These are phyloP conservation scores for Pachycephus smyrnensis DNA, from an alignment of 2,888 invertebrate species.

Conservation along the genomic window DNA sequence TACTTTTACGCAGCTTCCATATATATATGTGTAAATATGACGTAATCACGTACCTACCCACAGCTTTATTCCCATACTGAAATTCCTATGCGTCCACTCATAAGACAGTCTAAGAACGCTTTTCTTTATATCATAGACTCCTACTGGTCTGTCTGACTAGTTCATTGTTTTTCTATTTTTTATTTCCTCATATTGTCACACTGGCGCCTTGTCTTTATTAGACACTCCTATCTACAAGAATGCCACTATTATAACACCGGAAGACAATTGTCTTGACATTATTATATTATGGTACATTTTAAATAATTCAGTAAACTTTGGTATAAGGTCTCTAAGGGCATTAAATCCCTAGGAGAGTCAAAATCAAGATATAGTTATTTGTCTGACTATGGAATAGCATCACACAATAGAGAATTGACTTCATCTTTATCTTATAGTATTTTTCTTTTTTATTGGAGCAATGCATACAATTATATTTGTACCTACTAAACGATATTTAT, in stretches of 20 bases:
- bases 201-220: not conserved
- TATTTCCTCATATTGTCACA: not conserved
- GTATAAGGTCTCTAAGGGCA: not conserved
- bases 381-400: too few relatives aligned
- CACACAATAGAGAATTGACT: not conserved
- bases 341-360: not conserved
- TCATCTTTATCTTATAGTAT: not conserved
- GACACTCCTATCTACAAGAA: not conserved
- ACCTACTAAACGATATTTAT: not conserved
- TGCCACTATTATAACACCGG: not conserved
- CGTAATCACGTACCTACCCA: not conserved
- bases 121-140: not conserved
- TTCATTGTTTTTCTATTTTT: not conserved
- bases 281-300: not conserved
- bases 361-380: not conserved
- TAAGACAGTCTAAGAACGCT: not conserved
- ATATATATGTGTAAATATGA: not conserved
- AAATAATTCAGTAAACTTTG: not conserved
- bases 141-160: not conserved
- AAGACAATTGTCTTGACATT: not conserved
- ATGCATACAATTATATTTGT: not conserved
- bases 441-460: too few relatives aligned
- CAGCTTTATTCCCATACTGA: not conserved
- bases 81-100: not conserved
- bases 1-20: not conserved